Conservation (phyloP, 2,113 vertebrate species). For the Orcinus orca region DNA sequence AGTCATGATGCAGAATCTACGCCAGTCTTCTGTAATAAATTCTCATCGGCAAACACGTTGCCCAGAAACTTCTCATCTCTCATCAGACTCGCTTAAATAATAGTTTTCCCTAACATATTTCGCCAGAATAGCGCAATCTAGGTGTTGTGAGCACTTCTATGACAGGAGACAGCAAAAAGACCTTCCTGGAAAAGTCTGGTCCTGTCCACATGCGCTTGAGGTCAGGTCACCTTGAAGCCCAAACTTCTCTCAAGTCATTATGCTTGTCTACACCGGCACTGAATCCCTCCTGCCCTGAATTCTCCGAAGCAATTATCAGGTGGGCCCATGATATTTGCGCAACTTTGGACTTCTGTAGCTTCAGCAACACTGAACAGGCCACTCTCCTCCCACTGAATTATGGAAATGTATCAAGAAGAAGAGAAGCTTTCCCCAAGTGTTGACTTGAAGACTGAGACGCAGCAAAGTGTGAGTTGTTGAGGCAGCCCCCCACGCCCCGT, state of each 20-base stretch:
- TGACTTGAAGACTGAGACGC: background rate
- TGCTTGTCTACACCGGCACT: too few species aligned
- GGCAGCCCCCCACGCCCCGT: background rate
- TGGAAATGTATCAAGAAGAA: background rate
- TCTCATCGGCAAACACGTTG: background rate
- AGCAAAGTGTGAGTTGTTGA: background rate
- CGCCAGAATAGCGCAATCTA: background rate
- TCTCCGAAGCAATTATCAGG: background rate
- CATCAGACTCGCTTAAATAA: background rate
- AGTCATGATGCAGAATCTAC: background rate
- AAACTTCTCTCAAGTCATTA: background rate
- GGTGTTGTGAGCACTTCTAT: background rate
- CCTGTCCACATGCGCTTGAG: background rate
- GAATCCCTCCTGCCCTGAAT: background rate
- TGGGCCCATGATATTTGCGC: fast-evolving
- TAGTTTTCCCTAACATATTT: background rate
- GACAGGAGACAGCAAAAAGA: background rate
- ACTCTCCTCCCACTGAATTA: background rate
- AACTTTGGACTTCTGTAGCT: background rate
- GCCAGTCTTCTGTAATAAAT: background rate
- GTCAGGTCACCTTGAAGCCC: background rate
- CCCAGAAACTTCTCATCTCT: background rate
- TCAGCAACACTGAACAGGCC: background rate
- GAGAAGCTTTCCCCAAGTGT: background rate
- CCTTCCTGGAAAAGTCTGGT: background rate